These are phyloP conservation scores for Hemistola chrysoprasaria DNA, from an alignment of 2,888 invertebrate species.

Conservation along the genomic window DNA sequence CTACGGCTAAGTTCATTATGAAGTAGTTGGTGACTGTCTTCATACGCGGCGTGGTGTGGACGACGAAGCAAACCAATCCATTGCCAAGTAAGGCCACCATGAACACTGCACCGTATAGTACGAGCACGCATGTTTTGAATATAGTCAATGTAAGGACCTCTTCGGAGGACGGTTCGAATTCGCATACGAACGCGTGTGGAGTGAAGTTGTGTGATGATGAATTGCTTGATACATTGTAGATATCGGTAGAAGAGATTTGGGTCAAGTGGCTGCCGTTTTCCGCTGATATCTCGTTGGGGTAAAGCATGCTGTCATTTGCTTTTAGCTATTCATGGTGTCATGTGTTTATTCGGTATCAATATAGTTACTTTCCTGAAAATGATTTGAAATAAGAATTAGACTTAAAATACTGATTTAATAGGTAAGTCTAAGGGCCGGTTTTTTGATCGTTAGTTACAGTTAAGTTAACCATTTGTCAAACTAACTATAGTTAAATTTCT, in stretches of 20 bases:
- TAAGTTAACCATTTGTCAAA: too few species aligned
- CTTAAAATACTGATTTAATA: too few species aligned
- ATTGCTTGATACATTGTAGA: constrained; percentile 4
- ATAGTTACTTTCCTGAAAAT: too few species aligned
- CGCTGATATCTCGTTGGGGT: not conserved
- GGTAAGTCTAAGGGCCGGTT: too few species aligned
- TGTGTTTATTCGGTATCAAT: too few species aligned
- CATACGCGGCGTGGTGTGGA: constrained; percentile 92
- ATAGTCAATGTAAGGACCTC: constrained; percentile 63
- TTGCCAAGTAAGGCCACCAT: constrained; percentile 87
- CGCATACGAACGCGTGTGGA: constrained; percentile 1
- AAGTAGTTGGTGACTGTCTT: constrained; percentile 95
- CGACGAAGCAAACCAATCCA: constrained; percentile 92
- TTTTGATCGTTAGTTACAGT: too few species aligned
- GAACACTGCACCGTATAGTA: constrained; percentile 88
- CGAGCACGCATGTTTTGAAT: constrained; percentile 85
- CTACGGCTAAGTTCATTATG: constrained; percentile 93
- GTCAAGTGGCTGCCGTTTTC: not conserved
- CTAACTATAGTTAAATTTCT: too few species aligned
- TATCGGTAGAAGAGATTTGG: not conserved
- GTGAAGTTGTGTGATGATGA: constrained; percentile 1
- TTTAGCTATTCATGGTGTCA: not conserved
- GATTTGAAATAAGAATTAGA: too few species aligned
- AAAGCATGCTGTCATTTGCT: not conserved
- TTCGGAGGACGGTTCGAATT: constrained; percentile 30